Evolutionary conservation across 2,888 invertebrate species (phyloP).

Genomic region (Nomada goodeniana): DNA sequence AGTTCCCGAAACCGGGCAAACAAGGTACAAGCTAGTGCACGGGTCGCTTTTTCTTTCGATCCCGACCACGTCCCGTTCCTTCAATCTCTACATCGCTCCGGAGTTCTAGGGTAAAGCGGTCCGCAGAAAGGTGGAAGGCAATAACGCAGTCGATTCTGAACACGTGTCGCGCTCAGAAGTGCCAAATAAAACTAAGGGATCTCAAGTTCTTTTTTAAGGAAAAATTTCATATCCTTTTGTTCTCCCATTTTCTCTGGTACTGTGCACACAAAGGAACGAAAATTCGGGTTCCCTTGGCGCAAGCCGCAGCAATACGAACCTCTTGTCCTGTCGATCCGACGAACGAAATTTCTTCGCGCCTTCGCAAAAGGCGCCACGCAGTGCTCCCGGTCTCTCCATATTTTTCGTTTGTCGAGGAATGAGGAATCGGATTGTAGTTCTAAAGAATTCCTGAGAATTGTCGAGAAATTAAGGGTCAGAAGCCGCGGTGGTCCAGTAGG

Average conservation of each 20-base stretch:
- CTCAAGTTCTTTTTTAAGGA: neutral
- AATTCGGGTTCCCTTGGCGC: neutral
- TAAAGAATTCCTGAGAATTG: too few relatives aligned
- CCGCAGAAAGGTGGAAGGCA: neutral
- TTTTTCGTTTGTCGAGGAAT: too few relatives aligned
- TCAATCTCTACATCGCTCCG: neutral
- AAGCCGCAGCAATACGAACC: neutral
- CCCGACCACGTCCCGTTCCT: neutral
- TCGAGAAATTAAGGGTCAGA: too few relatives aligned
- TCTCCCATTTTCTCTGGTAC: neutral
- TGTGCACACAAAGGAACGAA: neutral
- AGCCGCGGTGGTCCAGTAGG: too few relatives aligned
- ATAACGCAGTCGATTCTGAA: constrained; percentile 32
- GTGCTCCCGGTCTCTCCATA: too few relatives aligned
- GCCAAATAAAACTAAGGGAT: neutral
- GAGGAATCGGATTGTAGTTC: too few relatives aligned
- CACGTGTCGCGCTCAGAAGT: constrained; percentile 24
- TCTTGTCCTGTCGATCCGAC: constrained; percentile 16
- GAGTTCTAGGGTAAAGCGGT: neutral
- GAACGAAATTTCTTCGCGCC: constrained; percentile 22
- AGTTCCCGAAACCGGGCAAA: constrained; percentile 15
- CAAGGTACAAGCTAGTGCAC: constrained; percentile 23
- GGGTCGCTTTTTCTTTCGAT: constrained; percentile 23
- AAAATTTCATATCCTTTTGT: neutral
- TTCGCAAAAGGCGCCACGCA: neutral